Conservation (phyloP, 2,888 invertebrate species). For the Tachina lurida region DNA sequence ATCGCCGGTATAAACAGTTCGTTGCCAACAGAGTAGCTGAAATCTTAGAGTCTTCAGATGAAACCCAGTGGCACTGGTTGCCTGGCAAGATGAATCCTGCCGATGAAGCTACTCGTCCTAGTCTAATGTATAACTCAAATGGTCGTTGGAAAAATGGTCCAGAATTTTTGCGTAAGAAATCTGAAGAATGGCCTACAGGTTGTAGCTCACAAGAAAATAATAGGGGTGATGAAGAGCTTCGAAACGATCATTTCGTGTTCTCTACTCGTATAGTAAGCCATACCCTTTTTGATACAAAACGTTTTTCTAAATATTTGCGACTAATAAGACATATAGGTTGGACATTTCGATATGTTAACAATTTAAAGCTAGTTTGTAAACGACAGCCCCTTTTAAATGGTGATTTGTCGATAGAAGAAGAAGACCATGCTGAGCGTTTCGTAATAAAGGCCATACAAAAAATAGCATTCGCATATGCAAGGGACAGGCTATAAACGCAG, state of each 20-base stretch:
- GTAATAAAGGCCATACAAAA: conserved; percentile 1
- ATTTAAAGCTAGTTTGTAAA: neutral
- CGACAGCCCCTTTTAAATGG: neutral
- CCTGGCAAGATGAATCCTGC: no score
- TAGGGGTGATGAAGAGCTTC: no score
- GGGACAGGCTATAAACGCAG: neutral
- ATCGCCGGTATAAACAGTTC: no score
- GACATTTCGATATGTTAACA: neutral
- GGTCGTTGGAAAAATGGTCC: conserved; percentile 51
- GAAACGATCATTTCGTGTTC: no score
- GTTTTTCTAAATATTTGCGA: neutral
- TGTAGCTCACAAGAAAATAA: no score
- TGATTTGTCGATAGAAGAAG: conserved; percentile 25
- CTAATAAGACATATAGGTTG: conserved; percentile 3
- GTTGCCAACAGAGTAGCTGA: conserved; percentile 43
- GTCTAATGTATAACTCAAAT: conserved; percentile 16
- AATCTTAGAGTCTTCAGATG: conserved; percentile 49
- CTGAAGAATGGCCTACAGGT: no score
- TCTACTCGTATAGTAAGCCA: no score
- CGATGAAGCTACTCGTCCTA: conserved; percentile 33
- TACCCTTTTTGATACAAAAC: neutral
- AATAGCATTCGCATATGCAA: neutral
- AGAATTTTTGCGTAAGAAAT: conserved; percentile 17
- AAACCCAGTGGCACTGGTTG: conserved; percentile 54
- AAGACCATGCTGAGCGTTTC: conserved; percentile 10